Percentiles rank a stretch among this genome's conserved stretches.
These are phyloP conservation scores for Globicephala melas DNA, from an alignment of 2,113 vertebrate species.

Conservation along the genomic window DNA sequence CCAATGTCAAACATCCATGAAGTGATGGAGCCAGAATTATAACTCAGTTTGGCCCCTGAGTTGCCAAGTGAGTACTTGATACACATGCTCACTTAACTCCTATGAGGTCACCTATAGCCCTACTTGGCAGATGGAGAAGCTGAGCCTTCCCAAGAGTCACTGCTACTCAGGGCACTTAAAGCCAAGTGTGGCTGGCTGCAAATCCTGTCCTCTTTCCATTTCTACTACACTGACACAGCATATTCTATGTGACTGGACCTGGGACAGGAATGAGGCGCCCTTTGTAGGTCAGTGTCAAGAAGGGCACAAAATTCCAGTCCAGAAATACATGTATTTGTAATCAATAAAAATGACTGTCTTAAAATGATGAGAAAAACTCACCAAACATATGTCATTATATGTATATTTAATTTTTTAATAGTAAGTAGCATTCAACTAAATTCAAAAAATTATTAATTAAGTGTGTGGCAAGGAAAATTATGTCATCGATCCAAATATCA, in stretches of 20 bases:
- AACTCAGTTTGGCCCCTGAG: not conserved
- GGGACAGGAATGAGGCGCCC: not conserved
- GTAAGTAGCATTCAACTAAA: not conserved
- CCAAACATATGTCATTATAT: not conserved
- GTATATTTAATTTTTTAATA: not conserved
- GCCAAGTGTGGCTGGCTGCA: not conserved
- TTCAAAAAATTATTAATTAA: not conserved
- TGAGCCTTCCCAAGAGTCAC: not conserved
- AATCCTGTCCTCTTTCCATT: not conserved
- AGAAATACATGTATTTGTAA: not conserved
- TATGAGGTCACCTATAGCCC: not conserved
- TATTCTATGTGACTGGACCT: not conserved
- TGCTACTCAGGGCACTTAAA: not conserved
- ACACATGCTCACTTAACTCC: not conserved
- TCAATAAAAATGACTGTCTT: conserved; percentile 9
- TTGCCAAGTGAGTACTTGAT: not conserved
- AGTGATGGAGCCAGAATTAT: not conserved
- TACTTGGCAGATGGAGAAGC: not conserved
- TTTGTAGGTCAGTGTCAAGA: not conserved
- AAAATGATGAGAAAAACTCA: not conserved
- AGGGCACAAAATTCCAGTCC: not conserved
- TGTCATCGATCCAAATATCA: not conserved
- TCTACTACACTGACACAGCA: not conserved
- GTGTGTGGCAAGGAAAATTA: not conserved
- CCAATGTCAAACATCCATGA: not conserved